These are phyloP conservation scores for Bombus terrestris DNA, from an alignment of 1,140 invertebrate genomes.

Conservation along the genomic window DNA sequence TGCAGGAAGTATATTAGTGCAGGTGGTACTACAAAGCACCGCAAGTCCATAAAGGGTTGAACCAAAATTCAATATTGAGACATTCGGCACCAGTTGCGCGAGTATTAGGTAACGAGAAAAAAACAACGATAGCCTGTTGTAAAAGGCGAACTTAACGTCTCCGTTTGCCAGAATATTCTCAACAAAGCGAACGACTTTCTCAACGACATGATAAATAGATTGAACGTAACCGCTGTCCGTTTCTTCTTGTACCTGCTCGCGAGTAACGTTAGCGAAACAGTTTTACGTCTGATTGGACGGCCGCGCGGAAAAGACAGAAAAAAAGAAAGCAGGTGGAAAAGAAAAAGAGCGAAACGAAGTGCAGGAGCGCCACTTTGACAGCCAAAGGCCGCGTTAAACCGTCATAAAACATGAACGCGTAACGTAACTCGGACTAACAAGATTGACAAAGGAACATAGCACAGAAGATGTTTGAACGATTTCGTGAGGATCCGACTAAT, in stretches of 20 bases:
- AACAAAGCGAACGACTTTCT: neutral
- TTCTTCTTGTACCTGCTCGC: neutral
- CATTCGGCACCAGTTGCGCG: neutral
- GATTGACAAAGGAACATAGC: neutral
- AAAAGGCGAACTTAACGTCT: neutral
- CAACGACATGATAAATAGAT: constrained; percentile 33
- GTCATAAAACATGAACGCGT: constrained; percentile 28
- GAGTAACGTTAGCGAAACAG: neutral
- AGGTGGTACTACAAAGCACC: neutral
- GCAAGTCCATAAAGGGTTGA: neutral
- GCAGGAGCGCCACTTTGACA: constrained; percentile 16
- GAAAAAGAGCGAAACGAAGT: neutral
- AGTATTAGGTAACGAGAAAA: neutral
- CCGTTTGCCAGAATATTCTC: neutral
- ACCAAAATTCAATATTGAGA: neutral
- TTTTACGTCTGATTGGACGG: neutral
- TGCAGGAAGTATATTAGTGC: neutral
- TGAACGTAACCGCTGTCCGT: neutral
- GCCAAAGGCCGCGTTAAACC: constrained; percentile 38
- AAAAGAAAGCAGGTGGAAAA: neutral
- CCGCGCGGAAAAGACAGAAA: neutral
- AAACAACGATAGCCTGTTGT: too few species aligned
- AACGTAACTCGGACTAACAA: constrained; percentile 19
- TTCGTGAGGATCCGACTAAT: constrained; percentile 4
- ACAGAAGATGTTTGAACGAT: neutral